Evolutionary conservation across 1,140 invertebrate species (phyloP).

Genomic region (Pachypsylla venusta): DNA sequence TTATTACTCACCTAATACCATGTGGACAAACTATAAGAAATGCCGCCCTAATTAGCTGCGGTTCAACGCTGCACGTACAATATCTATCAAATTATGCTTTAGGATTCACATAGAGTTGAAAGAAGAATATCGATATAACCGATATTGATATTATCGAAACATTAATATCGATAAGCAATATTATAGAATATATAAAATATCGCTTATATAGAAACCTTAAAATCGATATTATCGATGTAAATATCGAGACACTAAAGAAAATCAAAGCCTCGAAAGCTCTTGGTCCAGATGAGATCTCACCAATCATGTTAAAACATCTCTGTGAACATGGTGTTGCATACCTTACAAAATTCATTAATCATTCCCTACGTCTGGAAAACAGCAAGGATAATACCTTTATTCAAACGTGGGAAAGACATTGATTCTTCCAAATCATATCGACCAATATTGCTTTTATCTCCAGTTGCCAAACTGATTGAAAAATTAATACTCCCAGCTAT

Average conservation of each 20-base stretch:
- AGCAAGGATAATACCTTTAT: constrained; percentile 3
- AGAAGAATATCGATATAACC: too few species aligned
- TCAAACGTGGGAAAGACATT: constrained; percentile 8
- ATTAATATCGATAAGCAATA: too few species aligned
- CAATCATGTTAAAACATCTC: constrained; percentile 13
- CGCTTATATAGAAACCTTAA: too few species aligned
- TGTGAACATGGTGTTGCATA: constrained; percentile 2
- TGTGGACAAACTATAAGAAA: too few species aligned
- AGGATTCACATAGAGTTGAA: too few species aligned
- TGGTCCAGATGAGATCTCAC: constrained; percentile 10
- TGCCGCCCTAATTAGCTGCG: too few species aligned
- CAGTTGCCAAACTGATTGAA: constrained; percentile 5
- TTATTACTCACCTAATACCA: too few species aligned
- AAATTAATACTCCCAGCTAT: neutral
- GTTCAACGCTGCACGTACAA: too few species aligned
- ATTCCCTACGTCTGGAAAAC: constrained; percentile 9
- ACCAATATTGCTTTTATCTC: constrained; percentile 11
- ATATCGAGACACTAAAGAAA: neutral
- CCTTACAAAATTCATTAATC: constrained; percentile 9
- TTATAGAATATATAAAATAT: too few species aligned
- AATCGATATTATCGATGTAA: too few species aligned
- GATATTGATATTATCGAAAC: too few species aligned
- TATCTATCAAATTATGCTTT: too few species aligned
- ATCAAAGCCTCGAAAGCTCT: constrained; percentile 9
- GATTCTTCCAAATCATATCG: constrained; percentile 7